Evolutionary conservation across 2,113 vertebrate genomes (phyloP).

Genomic region (Todiramphus saurophagus): DNA sequence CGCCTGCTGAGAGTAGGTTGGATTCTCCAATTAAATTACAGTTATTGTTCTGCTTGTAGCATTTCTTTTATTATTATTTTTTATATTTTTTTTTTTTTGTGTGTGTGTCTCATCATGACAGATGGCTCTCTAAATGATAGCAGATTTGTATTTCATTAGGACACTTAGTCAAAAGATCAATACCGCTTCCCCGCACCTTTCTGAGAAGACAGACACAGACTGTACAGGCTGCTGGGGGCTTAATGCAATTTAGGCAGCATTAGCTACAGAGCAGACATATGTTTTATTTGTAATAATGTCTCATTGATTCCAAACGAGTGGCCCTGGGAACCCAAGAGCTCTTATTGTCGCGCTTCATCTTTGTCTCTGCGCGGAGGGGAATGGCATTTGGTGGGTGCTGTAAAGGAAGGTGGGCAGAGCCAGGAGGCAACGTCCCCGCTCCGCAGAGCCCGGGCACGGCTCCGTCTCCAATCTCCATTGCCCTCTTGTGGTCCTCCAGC

Average conservation of each 20-base stretch:
- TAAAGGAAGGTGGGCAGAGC: not conserved
- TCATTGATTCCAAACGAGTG: not conserved
- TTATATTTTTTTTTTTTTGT: not conserved
- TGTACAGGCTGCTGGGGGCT: not conserved
- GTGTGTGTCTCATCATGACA: slow-evolving; percentile 49
- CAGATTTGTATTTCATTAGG: slow-evolving; percentile 66
- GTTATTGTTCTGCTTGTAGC: slow-evolving; percentile 63
- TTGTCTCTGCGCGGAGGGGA: accelerated
- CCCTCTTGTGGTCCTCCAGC: slow-evolving; percentile 44
- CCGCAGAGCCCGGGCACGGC: not conserved
- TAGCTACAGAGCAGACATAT: not conserved
- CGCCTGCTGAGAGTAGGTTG: not conserved
- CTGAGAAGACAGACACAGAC: not conserved
- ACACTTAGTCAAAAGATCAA: slow-evolving; percentile 55
- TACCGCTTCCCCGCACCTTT: not conserved
- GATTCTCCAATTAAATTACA: slow-evolving; percentile 34
- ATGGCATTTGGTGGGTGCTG: not conserved
- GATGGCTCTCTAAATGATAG: slow-evolving; percentile 62
- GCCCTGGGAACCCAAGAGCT: not conserved
- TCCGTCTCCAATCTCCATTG: slow-evolving; percentile 37
- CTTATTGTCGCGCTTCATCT: not conserved
- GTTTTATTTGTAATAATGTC: slow-evolving; percentile 24
- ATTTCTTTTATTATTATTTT: not conserved
- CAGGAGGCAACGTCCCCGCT: not conserved
- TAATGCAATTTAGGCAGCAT: not conserved